A percentile compares a stretch with the other conserved stretches of the same genome.
Conservation (phyloP, 2,888 invertebrate genomes). For the Latrodectus elegans region DNA sequence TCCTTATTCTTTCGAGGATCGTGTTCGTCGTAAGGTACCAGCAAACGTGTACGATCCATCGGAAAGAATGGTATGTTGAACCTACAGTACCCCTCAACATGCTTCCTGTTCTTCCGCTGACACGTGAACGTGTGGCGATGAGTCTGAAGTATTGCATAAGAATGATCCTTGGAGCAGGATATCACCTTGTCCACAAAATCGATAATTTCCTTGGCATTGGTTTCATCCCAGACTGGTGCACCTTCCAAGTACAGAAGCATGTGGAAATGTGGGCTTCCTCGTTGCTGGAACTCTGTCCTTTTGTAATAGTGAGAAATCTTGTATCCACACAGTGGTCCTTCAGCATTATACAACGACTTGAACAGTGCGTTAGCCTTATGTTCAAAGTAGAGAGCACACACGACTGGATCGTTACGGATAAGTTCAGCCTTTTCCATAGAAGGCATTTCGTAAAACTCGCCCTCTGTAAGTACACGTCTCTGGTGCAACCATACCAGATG, state of each 20-base stretch:
- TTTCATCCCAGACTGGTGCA: slow-evolving; percentile 42
- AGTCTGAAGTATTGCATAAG: not conserved
- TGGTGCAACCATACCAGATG: not conserved
- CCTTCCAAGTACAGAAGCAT: slow-evolving; percentile 67
- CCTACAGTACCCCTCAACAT: slow-evolving; percentile 12
- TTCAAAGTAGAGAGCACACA: slow-evolving; percentile 71
- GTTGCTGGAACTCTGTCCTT: slow-evolving; percentile 63
- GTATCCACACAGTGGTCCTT: slow-evolving; percentile 11
- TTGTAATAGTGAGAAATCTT: slow-evolving; percentile 14
- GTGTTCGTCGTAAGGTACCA: slow-evolving; percentile 29
- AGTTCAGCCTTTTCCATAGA: not conserved
- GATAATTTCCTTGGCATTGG: not conserved
- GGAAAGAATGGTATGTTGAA: slow-evolving; percentile 54
- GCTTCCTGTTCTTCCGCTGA: too few relatives aligned
- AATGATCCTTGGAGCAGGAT: not conserved
- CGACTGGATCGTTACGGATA: slow-evolving; percentile 71
- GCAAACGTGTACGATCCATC: slow-evolving; percentile 10
- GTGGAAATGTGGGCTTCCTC: slow-evolving; percentile 69
- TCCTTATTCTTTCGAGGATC: not conserved
- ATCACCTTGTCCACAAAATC: slow-evolving; percentile 9
- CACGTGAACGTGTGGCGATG: slow-evolving; percentile 44
- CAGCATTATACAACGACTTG: slow-evolving; percentile 1
- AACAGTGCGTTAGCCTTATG: slow-evolving; percentile 67
- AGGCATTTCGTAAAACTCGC: not conserved
- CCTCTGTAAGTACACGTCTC: not conserved